Conservation (phyloP, 2,888 invertebrate species). For the Eilema depressum region DNA sequence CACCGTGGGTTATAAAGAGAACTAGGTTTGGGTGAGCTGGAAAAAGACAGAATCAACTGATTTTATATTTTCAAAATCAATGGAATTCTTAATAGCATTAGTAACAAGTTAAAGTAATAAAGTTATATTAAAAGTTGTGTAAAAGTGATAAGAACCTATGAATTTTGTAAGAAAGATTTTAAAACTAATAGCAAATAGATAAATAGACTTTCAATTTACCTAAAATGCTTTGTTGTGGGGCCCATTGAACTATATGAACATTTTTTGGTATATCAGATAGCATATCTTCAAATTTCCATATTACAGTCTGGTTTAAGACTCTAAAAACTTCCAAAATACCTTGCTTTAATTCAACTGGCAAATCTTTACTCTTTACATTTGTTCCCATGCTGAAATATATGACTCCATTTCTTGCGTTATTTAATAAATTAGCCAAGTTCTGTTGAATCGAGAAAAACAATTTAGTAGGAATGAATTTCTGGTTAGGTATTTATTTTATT, state of each 20-base stretch:
- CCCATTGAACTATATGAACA: conserved; percentile 64
- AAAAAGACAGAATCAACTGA: background rate
- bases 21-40: conserved; percentile 14
- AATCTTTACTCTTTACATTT: conserved; percentile 66
- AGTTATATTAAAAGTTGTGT: no score
- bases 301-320: conserved; percentile 71
- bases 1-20: conserved; percentile 18
- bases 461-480: no score
- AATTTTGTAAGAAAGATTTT: no score
- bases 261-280: conserved; percentile 58
- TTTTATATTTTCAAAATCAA: no score
- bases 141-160: no score
- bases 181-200: no score
- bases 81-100: no score
- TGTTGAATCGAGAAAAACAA: no score
- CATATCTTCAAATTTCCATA: conserved; percentile 71
- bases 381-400: conserved; percentile 82
- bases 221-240: conserved; percentile 67
- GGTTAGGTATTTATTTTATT: no score
- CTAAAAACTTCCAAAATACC: conserved; percentile 68
- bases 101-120: no score
- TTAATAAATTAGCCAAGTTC: conserved; percentile 70
- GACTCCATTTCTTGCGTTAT: conserved; percentile 70
- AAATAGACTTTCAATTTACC: conserved; percentile 48
- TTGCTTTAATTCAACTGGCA: conserved; percentile 61